Base-by-base conservation (phyloP, 2,113 vertebrate species). In the Passer montanus region DNA sequence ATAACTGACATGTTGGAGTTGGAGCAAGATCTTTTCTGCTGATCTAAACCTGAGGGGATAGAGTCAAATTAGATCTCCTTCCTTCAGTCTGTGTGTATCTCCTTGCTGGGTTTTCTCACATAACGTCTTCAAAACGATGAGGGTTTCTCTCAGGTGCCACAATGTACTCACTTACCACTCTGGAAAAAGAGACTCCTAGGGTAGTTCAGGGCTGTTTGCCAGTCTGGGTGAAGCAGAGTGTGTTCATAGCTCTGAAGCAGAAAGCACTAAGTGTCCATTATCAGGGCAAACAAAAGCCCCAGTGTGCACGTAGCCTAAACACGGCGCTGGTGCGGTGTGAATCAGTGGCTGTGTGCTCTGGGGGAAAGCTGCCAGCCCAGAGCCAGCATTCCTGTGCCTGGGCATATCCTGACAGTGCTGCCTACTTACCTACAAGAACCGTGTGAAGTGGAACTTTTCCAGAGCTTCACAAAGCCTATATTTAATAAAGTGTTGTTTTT, bases 381-480 rank as follows among this genome's bases (percentile, higher is more conserved):
- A 83, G 90, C 68, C 66, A 5, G 87, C 76, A 49, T 87, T 94
- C 68, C 79, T 76, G 33, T 0, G 0, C 78, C 62, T 0, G 10
- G 75, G 30, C 72, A 50, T 73, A 49, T 93, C 91, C 94, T 91
- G 91, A 94, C 84, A 76, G 91, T 86, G 5, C 90, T 96, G 49
- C 90, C 91, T 93, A 26, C 94, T 96, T 95, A 88, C 95, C 93
- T 94, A 88, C 93, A 91, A 73, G 52, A 95, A 67, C 91, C 78
- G 8, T 79, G 87, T 49, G 67, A 90, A 96, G 79, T n/a, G 46
- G 93, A 87, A 88, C 80, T 82, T 91, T 94, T 84, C 87, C 92
- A 96, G 95, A 93, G 72, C 84, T 92, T 94, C 94, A 96, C 95
- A 94, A 96, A 97, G 93, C 77, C 89, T 92, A 88, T 89, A 81